Percentiles rank a stretch among this genome's conserved stretches.
These are phyloP conservation scores for Mimas tiliae DNA, from an alignment of 2,888 invertebrate species.

Conservation along the genomic window DNA sequence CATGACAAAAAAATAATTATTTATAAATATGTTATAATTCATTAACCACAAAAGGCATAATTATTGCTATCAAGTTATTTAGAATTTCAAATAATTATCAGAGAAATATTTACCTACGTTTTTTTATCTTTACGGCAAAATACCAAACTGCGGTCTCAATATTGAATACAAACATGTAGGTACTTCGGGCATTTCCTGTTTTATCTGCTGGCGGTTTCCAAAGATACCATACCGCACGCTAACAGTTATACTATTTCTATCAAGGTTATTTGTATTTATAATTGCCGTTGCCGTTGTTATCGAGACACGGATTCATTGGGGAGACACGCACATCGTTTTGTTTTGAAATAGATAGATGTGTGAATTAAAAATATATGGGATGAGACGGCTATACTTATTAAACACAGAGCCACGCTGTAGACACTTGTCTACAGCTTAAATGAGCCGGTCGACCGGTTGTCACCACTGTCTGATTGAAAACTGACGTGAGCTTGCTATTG, in stretches of 20 bases:
- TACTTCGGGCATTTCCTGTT: constrained; percentile 23
- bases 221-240: constrained; percentile 22
- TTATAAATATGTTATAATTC: too few relatives aligned
- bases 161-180: constrained; percentile 13
- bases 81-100: neutral
- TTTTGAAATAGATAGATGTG: neutral
- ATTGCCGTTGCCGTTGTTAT: constrained; percentile 25
- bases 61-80: too few relatives aligned
- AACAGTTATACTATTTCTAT: constrained; percentile 26
- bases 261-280: constrained; percentile 28
- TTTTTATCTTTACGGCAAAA: constrained; percentile 19
- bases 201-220: constrained; percentile 22
- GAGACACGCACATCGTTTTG: neutral
- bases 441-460: too few relatives aligned
- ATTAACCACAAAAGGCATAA: too few relatives aligned
- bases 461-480: too few relatives aligned
- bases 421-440: too few relatives aligned
- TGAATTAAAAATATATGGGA: neutral
- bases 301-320: constrained; percentile 27
- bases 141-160: constrained; percentile 22
- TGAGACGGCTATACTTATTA: neutral
- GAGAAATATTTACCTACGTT: neutral
- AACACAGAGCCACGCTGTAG: too few relatives aligned
- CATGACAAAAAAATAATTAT: too few relatives aligned
- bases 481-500: too few relatives aligned